Base-by-base conservation (phyloP, 1,140 invertebrate genomes). In the Cotesia vestalis region DNA sequence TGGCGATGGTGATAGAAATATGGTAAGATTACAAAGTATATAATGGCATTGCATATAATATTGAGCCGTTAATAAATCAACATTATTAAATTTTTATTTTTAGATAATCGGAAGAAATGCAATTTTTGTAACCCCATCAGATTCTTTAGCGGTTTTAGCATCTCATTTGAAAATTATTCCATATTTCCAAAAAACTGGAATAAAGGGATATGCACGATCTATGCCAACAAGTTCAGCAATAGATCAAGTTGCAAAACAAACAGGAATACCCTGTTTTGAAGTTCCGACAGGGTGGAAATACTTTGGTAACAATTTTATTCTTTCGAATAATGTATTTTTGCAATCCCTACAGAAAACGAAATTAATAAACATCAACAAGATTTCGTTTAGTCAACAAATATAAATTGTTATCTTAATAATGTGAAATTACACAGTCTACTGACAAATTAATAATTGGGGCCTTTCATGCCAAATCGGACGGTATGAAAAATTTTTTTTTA, bases 181-280 rank as follows among this genome's bases (percentile, higher is more conserved):
- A 4, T 99, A 99, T 87, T 99, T 99, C 85, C 87, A 92, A 83
- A 92, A 93, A 77, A 92, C 90, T 73, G 94, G 94, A 34, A 89
- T 98, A 1, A 93, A 92, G 83, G 98, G 98, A 14, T 97, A 94
- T 85, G 98, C 98, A 4, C 90, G 98, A 78, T 97, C 95, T 79
- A 99, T 99, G 98, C 98, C 98, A 11, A 99, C 98, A n/a, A 95
- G 95, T 72, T 94, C 93, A 8, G 98, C 98, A 73, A 92, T 99
- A 20, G 98, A 99, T 86, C 93, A 94, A 82, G 97, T 99, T 8
- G 96, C 95, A 27, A 87, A 88, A 68, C 90, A 91, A 57, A 88
- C 89, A 17, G 91, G 91, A 9, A 90, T 94, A 78, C 91, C 94
- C 81, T 91, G 95, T 73, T 99, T 95, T 84, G 96, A 99, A 89